Base-by-base conservation (phyloP, 2,888 invertebrate genomes). In the Cantharis flavilabris region DNA sequence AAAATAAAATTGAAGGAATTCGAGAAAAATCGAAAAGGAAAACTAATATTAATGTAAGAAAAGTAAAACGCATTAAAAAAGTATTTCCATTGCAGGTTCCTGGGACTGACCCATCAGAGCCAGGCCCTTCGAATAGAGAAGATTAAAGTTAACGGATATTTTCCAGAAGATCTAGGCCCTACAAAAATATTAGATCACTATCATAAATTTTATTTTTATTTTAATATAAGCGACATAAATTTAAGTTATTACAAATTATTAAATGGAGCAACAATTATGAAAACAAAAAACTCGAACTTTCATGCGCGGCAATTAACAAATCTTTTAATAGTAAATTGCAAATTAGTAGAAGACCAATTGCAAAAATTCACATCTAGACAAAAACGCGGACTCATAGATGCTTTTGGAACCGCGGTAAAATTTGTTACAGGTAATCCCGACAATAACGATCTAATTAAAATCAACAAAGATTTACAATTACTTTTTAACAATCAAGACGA, bases 1-100 rank as follows among this genome's bases (percentile, higher is more conserved):
- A 72, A 67, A 77, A 79, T 49, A 80, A 81, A 76, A 71, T 81
- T 18, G 73, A 75, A 73, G 80, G 81, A 30, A 76, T 76, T 62
- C 78, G 72, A 72, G 80, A 78, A 3, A 23, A 23, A 23, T 23
- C 23, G 3, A 23, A 23, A 23, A 23, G 23, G 4, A 71, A n/a
- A n/a, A n/a, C n/a, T n/a, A n/a, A n/a, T n/a, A n/a, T n/a, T n/a
- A n/a, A n/a, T n/a, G n/a, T n/a, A n/a, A n/a, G n/a, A n/a, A n/a
- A n/a, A n/a, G n/a, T n/a, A n/a, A n/a, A n/a, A n/a, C n/a, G n/a
- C n/a, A n/a, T n/a, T n/a, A n/a, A n/a, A n/a, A n/a, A n/a, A n/a
- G n/a, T n/a, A n/a, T n/a, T n/a, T n/a, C n/a, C n/a, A n/a, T n/a
- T n/a, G n/a, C n/a, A n/a, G n/a, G n/a, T n/a, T n/a, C n/a, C n/a